A percentile compares a stretch with the other conserved stretches of the same genome.
Evolutionary conservation across 2,888 invertebrate species (phyloP).

Genomic region (Eristalis pertinax): DNA sequence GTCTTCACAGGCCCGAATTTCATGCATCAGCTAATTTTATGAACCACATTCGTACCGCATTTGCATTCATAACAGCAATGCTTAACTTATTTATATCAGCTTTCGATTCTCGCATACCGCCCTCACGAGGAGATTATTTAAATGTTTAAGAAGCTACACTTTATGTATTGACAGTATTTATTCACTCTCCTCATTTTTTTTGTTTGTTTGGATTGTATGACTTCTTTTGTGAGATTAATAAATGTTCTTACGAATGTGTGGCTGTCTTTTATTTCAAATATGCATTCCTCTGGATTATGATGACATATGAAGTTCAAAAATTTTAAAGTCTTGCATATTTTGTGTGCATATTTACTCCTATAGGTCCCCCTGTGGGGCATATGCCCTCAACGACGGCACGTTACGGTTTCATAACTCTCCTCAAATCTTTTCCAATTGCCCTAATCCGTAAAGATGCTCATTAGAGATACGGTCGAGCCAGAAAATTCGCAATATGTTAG

Average conservation of each 20-base stretch:
- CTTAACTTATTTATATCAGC: slow-evolving; percentile 89
- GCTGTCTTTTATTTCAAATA: background rate
- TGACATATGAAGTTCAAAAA: too few species aligned
- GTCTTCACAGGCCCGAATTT: slow-evolving; percentile 87
- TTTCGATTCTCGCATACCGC: slow-evolving; percentile 86
- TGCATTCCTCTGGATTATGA: background rate
- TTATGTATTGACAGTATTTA: background rate
- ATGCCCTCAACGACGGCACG: too few species aligned
- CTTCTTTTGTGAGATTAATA: background rate
- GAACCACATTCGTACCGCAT: slow-evolving; percentile 87
- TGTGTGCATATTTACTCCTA: background rate
- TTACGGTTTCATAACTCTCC: too few species aligned
- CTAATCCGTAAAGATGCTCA: too few species aligned
- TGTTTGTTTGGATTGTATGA: background rate
- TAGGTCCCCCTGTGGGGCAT: too few species aligned
- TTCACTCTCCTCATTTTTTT: background rate
- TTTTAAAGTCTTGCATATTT: too few species aligned
- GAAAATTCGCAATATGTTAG: too few species aligned
- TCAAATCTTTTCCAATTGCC: too few species aligned
- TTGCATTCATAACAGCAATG: slow-evolving; percentile 88
- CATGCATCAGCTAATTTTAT: slow-evolving; percentile 86
- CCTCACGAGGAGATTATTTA: slow-evolving; percentile 75
- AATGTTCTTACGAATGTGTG: background rate
- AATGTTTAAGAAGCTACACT: slow-evolving; percentile 64
- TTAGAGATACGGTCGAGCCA: too few species aligned